A percentile compares a stretch with the other conserved stretches of the same genome.
Evolutionary conservation across 2,888 invertebrate species (phyloP).

Genomic region (Argynnis bischoffii): DNA sequence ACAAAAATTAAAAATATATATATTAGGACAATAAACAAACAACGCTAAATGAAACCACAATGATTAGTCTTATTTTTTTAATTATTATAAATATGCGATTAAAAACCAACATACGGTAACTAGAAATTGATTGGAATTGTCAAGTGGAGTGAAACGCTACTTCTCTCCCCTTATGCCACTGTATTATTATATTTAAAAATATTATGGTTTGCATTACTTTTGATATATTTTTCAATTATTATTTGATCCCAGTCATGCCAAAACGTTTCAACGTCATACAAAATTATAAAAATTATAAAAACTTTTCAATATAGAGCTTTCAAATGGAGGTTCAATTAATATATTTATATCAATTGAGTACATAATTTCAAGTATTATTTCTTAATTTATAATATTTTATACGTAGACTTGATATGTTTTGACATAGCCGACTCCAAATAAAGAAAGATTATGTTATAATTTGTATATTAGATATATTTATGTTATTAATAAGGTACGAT

Average conservation of each 20-base stretch:
- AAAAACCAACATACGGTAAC: too few relatives aligned
- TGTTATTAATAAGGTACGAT: slow-evolving; percentile 5
- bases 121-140: too few relatives aligned
- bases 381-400: neutral
- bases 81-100: neutral
- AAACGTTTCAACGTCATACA: too few relatives aligned
- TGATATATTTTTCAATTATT: too few relatives aligned
- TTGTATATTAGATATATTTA: neutral
- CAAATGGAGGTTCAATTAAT: neutral
- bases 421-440: neutral
- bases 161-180: too few relatives aligned
- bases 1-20: neutral
- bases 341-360: neutral
- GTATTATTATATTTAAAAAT: too few relatives aligned
- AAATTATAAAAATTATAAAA: too few relatives aligned
- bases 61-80: neutral
- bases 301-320: neutral
- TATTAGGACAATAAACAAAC: slow-evolving; percentile 13
- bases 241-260: too few relatives aligned
- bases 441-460: neutral
- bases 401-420: neutral
- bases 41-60: neutral
- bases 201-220: too few relatives aligned
- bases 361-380: neutral
- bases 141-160: too few relatives aligned